These are phyloP conservation scores for Cheilinus undulatus DNA, from an alignment of 2,113 vertebrate genomes.

Conservation along the genomic window DNA sequence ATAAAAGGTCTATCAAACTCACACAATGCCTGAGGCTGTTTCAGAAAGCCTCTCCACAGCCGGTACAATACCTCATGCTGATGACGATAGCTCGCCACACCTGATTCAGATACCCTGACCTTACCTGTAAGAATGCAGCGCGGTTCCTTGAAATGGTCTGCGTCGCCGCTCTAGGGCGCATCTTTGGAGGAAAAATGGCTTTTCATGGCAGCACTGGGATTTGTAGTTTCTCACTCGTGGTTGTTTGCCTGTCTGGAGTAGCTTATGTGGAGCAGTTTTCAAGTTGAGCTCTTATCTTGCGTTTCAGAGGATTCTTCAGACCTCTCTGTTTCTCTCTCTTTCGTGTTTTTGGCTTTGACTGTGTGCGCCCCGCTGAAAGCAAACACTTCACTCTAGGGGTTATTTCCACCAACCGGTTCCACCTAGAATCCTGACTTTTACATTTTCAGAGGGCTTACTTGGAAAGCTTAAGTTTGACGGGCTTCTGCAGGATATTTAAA, in stretches of 20 bases:
- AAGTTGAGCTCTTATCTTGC: conserved; percentile 48
- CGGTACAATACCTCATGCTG: conserved; percentile 74
- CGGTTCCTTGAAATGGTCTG: conserved; percentile 48
- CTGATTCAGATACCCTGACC: conserved; percentile 47
- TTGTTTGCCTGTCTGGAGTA: conserved; percentile 45
- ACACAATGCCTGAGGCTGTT: conserved; percentile 75
- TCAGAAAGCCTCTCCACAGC: conserved; percentile 67
- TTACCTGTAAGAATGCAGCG: conserved; percentile 49
- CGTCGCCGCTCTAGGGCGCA: conserved; percentile 35
- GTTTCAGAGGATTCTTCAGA: conserved; percentile 47
- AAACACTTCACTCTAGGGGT: too few species aligned
- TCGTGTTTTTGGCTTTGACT: conserved; percentile 65
- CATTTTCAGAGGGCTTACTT: too few species aligned
- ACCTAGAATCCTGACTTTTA: too few species aligned
- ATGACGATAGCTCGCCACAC: conserved; percentile 59
- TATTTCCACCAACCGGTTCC: too few species aligned
- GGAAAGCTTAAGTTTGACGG: too few species aligned
- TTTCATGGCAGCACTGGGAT: conserved; percentile 61
- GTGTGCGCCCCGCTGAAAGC: too few species aligned
- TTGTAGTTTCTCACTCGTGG: conserved; percentile 41
- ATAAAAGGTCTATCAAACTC: conserved; percentile 71
- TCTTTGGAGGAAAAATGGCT: conserved; percentile 29
- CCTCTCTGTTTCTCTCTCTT: conserved; percentile 41
- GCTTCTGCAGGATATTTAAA: too few species aligned
- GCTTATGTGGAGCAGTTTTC: conserved; percentile 41